Evolutionary conservation across 2,888 invertebrate genomes (phyloP).

Genomic region (Ophion obscuratus): DNA sequence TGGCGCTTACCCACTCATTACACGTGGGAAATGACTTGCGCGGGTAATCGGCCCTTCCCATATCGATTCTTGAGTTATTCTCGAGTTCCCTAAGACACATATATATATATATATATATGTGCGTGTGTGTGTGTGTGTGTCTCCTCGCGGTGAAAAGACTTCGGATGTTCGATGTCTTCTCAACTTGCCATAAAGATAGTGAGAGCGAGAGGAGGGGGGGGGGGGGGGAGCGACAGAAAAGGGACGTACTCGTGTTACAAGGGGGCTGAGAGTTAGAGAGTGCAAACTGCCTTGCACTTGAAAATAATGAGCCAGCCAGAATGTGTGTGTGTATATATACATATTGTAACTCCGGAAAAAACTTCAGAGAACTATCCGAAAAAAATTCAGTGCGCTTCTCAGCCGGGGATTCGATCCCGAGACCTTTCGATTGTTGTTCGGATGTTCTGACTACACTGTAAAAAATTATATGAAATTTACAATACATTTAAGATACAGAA

Average conservation of each 20-base stretch:
- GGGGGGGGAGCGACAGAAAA: background rate
- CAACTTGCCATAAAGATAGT: slow-evolving; percentile 1
- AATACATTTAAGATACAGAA: too few species aligned
- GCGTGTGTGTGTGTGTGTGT: background rate
- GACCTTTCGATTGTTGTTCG: too few species aligned
- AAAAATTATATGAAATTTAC: too few species aligned
- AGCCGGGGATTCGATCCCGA: too few species aligned
- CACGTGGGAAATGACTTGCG: slow-evolving; percentile 74
- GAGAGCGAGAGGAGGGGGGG: background rate
- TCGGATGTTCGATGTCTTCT: slow-evolving; percentile 23
- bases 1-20: slow-evolving; percentile 65
- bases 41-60: slow-evolving; percentile 70
- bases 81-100: slow-evolving; percentile 16
- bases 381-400: too few species aligned
- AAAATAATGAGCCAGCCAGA: slow-evolving; percentile 51
- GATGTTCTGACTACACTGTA: too few species aligned
- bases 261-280: slow-evolving; percentile 53
- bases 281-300: slow-evolving; percentile 61
- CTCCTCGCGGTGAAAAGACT: background rate
- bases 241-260: slow-evolving; percentile 36
- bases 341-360: too few species aligned
- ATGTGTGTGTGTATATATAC: background rate
- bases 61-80: slow-evolving; percentile 69
- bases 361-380: too few species aligned
- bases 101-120: too few species aligned